Conservation (phyloP, 2,888 invertebrate genomes). For the Parnassius mnemosyne region DNA sequence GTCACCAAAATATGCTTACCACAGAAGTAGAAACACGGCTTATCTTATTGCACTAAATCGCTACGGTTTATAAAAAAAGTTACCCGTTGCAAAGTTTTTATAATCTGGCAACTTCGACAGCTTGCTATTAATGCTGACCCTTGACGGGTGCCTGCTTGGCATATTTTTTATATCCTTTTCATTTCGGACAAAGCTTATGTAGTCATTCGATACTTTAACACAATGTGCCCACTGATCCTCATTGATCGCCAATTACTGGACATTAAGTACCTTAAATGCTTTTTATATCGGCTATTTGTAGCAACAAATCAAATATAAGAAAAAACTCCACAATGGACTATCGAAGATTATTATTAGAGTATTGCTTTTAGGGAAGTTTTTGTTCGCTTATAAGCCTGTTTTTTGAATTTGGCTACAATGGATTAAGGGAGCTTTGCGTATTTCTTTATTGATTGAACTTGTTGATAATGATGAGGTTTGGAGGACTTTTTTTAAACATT, state of each 20-base stretch:
- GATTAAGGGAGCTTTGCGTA: constrained; percentile 49
- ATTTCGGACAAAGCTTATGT: constrained; percentile 59
- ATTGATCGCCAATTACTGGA: constrained; percentile 81
- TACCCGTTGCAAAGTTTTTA: constrained; percentile 33
- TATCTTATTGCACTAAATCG: constrained; percentile 21
- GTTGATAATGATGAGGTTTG: neutral
- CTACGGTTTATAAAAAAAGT: constrained; percentile 21
- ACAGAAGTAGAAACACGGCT: constrained; percentile 10
- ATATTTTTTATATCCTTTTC: constrained; percentile 53
- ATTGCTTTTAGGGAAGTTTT: constrained; percentile 49
- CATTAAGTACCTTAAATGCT: constrained; percentile 79
- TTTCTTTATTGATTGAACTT: constrained; percentile 42
- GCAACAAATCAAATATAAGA: constrained; percentile 75
- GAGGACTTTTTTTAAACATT: no score
- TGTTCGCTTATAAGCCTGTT: constrained; percentile 59
- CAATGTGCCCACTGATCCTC: constrained; percentile 81
- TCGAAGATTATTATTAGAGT: constrained; percentile 68
- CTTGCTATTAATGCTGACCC: constrained; percentile 58
- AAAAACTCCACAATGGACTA: constrained; percentile 62
- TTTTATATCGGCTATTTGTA: constrained; percentile 77
- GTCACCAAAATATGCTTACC: constrained; percentile 5
- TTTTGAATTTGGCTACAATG: constrained; percentile 59
- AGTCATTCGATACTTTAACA: constrained; percentile 67
- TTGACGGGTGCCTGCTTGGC: constrained; percentile 58
- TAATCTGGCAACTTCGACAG: constrained; percentile 64